These are phyloP conservation scores for Osmoderma eremita DNA, from an alignment of 2,888 invertebrate genomes.

Conservation along the genomic window DNA sequence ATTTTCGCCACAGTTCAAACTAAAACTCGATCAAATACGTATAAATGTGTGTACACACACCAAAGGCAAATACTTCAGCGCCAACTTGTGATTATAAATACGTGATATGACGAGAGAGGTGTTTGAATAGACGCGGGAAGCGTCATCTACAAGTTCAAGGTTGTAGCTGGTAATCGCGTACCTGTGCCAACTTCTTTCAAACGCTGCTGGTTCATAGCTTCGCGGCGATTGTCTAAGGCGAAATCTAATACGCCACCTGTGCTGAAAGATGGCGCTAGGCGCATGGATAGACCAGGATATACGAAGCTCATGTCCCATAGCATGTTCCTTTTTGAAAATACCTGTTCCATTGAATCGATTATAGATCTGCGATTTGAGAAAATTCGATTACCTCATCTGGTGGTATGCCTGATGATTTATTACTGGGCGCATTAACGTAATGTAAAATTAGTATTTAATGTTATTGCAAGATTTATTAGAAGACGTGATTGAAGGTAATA, in stretches of 20 bases:
- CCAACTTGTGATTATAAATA: no score
- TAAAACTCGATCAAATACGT: no score
- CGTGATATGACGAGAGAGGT: no score
- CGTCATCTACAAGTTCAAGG: slow-evolving; percentile 46
- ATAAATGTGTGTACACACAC: neutral
- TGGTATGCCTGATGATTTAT: no score
- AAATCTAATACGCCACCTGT: slow-evolving; percentile 81
- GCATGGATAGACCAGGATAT: slow-evolving; percentile 80
- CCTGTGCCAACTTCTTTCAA: slow-evolving; percentile 73
- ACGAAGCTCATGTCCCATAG: slow-evolving; percentile 79
- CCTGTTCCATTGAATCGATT: slow-evolving; percentile 73
- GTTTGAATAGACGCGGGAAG: slow-evolving; percentile 7
- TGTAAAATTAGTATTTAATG: no score
- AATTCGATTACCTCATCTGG: slow-evolving; percentile 13
- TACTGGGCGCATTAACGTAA: no score
- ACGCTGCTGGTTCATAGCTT: slow-evolving; percentile 64
- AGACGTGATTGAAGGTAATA: no score
- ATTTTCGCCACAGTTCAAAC: neutral
- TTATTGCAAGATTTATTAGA: no score
- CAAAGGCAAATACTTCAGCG: neutral
- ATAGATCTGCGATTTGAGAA: slow-evolving; percentile 65
- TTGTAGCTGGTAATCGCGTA: slow-evolving; percentile 56
- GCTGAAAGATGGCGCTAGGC: slow-evolving; percentile 76
- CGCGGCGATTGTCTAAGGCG: slow-evolving; percentile 72
- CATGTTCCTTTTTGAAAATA: slow-evolving; percentile 77